Evolutionary conservation across 2,113 vertebrate genomes (phyloP).

Genomic region (Trogon surrucura): DNA sequence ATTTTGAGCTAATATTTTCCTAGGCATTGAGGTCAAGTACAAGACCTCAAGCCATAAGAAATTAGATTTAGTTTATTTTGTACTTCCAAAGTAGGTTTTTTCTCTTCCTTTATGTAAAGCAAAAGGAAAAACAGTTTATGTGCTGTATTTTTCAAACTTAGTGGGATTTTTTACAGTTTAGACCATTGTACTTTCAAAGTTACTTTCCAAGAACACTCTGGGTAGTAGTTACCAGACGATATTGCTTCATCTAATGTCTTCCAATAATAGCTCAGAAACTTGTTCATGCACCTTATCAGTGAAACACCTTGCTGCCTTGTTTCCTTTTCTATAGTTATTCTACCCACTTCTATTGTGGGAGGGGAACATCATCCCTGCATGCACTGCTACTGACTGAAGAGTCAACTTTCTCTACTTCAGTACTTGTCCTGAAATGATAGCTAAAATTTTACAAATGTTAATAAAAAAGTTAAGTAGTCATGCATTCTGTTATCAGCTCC

Average conservation of each 20-base stretch:
- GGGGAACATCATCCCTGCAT: neutral
- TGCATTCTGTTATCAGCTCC: neutral
- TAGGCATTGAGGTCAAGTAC: neutral
- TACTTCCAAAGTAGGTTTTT: neutral
- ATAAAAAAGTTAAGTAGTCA: neutral
- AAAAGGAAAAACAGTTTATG: neutral
- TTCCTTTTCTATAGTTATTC: too few species aligned
- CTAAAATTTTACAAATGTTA: neutral
- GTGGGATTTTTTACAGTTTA: neutral
- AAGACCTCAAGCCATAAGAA: neutral
- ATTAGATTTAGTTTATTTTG: neutral
- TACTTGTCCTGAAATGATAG: neutral
- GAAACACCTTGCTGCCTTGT: neutral
- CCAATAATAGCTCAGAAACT: neutral
- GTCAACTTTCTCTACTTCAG: neutral
- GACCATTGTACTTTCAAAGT: neutral
- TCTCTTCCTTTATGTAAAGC: neutral
- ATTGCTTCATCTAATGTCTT: neutral
- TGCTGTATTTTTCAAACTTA: neutral
- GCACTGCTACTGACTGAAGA: neutral
- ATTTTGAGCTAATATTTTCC: neutral
- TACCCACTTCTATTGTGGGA: neutral
- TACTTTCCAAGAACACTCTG: neutral
- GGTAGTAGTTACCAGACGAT: neutral
- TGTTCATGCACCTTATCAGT: neutral